Evolutionary conservation across 2,797 vertebrate species (phyloP).

Genomic region (Mareca strepera): DNA sequence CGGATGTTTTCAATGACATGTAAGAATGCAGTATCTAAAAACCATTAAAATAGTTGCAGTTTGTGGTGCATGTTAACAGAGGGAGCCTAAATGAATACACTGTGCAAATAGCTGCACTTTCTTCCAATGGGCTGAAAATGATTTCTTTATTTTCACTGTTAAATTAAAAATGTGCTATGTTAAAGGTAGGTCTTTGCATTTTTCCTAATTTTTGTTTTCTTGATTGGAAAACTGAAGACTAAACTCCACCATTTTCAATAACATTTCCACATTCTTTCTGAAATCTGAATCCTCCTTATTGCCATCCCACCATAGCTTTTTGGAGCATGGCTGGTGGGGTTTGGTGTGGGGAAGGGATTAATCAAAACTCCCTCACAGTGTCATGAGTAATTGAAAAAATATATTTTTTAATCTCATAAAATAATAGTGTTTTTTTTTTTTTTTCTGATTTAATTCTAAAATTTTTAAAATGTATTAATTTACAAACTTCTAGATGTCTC

Average conservation of each 20-base stretch:
- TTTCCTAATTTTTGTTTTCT: neutral
- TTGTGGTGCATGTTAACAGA: neutral
- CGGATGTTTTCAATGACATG: neutral
- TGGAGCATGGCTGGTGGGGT: neutral
- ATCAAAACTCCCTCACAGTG: neutral
- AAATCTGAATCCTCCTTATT: neutral
- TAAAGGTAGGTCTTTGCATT: neutral
- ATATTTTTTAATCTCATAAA: neutral
- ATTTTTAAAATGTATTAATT: neutral
- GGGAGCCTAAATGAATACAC: neutral
- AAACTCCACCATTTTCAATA: neutral
- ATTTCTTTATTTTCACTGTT: neutral
- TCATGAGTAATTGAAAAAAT: neutral
- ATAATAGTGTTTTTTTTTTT: neutral
- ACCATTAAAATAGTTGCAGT: constrained; percentile 7
- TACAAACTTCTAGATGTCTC: neutral
- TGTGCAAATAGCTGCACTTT: neutral
- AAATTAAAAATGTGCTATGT: neutral
- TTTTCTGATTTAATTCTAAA: neutral
- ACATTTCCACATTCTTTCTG: neutral
- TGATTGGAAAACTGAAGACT: neutral
- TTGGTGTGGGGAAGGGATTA: neutral
- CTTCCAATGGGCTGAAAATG: neutral
- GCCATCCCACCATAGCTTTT: neutral
- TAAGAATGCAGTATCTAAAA: neutral